Conservation (phyloP, 2,888 invertebrate species). For the Cerastis leucographa region DNA sequence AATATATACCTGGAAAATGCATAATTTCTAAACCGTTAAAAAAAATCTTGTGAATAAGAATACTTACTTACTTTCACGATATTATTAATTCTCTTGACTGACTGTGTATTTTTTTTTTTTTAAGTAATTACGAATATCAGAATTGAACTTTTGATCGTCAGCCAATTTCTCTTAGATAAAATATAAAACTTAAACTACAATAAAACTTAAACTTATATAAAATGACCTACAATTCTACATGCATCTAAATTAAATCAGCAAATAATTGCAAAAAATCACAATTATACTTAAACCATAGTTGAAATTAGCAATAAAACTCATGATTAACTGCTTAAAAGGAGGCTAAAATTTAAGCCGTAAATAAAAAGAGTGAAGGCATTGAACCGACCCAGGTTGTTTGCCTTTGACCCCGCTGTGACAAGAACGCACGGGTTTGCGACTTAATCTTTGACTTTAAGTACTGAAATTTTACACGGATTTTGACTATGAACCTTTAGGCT, state of each 20-base stretch:
- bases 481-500: background rate
- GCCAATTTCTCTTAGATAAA: background rate
- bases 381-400: slow-evolving; percentile 75
- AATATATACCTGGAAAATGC: background rate
- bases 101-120: no score
- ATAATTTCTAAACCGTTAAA: background rate
- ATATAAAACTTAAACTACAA: no score
- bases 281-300: slow-evolving; percentile 44
- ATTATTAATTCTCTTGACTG: background rate
- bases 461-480: slow-evolving; percentile 43
- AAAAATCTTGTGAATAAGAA: background rate
- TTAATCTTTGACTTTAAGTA: slow-evolving; percentile 31
- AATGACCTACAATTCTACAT: background rate
- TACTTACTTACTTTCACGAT: background rate
- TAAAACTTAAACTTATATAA: no score
- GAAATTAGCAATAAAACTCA: slow-evolving; percentile 53
- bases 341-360: slow-evolving; percentile 61
- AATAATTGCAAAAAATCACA: slow-evolving; percentile 11
- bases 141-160: background rate
- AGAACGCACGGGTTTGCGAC: slow-evolving; percentile 45
- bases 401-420: slow-evolving; percentile 75
- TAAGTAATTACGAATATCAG: background rate
- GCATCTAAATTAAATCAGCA: background rate
- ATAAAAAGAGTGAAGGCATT: slow-evolving; percentile 74
- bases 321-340: slow-evolving; percentile 61